Evolutionary conservation across 2,113 vertebrate genomes (phyloP), one percentile per base, ranked within the genome.

Genomic region (Poeciliopsis prolifica): DNA sequence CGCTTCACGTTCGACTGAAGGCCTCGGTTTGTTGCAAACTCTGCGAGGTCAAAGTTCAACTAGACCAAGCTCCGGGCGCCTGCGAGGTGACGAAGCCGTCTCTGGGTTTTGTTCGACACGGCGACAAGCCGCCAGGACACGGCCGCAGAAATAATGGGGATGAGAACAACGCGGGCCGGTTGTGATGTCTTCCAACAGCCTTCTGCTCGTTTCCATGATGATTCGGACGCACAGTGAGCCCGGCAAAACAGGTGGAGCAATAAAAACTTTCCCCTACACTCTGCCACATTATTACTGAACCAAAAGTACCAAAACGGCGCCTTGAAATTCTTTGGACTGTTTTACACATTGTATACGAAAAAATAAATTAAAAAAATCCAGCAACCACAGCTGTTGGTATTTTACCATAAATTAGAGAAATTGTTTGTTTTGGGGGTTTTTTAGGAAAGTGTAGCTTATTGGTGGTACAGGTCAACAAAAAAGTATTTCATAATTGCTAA

Each of bases 41-140:
- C 19, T 65, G 4, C 17, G 44, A 3, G 30, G 72, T 66, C 63
- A 74, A 40, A 74, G 63, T 74, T 66, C 63, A 66, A 31, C 9
- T 22, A 40, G 63, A 66, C 37, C 28, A 60, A 60, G 28, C 17
- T 24, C 28, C 11, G 29, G 61, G 4, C 11, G 28, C 22, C 44
- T 28, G 30, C 15, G 14, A 66, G 62, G 62, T 54, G 31, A 66
- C 37, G 48, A n/a, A 54, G 17, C 31, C 40, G 63, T 37, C 64
- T 14, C 37, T 44, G 28, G 44, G 63, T 9, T 19, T 37, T 65
- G 40, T 17, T 58, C 15, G 26, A 19, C 15, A 9, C 15, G 22
- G 30, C 48, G 14, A 13, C n/a, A 58, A 54, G 40, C 31, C 60
- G 31, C 37, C 62, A 54, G 15, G 24, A n/a, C 40, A 61, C 44